phyloP scores from a whole-genome alignment of 2,888 invertebrate genomes.

The Leptopilina drosophilae region DNA sequence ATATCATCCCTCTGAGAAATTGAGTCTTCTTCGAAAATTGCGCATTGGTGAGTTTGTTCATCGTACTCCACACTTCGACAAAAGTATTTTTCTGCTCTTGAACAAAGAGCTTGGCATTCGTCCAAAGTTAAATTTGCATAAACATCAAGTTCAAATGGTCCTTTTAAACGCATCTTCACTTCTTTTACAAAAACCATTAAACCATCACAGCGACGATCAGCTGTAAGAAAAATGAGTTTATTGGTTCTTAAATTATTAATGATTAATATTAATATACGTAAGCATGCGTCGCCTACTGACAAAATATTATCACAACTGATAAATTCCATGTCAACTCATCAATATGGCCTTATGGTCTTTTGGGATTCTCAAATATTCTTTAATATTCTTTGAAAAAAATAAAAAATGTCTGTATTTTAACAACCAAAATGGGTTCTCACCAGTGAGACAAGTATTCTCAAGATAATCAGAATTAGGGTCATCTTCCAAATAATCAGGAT shows the following conservation, averaged over 20 bases:
- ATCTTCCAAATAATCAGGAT: constrained; percentile 90
- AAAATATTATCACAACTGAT: too few relatives aligned
- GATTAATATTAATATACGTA: too few relatives aligned
- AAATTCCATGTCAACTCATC: too few relatives aligned
- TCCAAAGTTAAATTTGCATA: constrained; percentile 91
- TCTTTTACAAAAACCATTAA: constrained; percentile 92
- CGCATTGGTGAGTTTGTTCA: constrained; percentile 90
- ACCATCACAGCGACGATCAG: constrained; percentile 91
- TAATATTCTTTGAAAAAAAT: too few relatives aligned
- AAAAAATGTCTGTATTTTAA: too few relatives aligned
- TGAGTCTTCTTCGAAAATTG: constrained; percentile 94
- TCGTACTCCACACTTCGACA: constrained; percentile 94
- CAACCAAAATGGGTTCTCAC: constrained; percentile 76
- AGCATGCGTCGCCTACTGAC: too few relatives aligned
- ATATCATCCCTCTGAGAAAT: constrained; percentile 93
- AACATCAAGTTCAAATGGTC: constrained; percentile 92
- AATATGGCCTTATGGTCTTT: too few relatives aligned
- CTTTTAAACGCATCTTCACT: constrained; percentile 91
- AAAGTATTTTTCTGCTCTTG: constrained; percentile 92
- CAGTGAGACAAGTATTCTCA: constrained; percentile 93
- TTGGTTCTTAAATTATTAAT: neutral
- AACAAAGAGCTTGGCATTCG: constrained; percentile 92
- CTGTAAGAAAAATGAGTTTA: constrained; percentile 74
- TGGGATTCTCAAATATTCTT: too few relatives aligned
- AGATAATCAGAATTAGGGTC: constrained; percentile 93